Evolutionary conservation across 2,113 vertebrate genomes (phyloP).

Genomic region (Osmerus eperlanus): DNA sequence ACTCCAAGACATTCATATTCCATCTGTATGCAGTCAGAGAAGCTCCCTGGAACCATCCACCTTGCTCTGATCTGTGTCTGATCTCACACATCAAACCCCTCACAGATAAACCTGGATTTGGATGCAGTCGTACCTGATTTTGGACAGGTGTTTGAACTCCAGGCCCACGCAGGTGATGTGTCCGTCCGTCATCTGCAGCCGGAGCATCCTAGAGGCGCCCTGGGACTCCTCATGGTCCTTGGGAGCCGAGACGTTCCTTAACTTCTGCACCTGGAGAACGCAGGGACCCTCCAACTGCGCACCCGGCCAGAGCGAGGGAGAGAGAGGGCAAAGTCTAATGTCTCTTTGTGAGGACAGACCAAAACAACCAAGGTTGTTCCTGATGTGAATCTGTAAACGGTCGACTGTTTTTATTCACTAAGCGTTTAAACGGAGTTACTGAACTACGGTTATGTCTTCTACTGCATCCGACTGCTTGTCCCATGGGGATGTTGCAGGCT

Average conservation of each 20-base stretch:
- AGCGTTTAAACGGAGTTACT: too few species aligned
- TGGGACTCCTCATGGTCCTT: constrained; percentile 96
- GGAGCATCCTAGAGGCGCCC: constrained; percentile 90
- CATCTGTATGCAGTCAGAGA: too few species aligned
- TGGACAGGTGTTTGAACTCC: constrained; percentile 87
- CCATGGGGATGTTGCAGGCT: too few species aligned
- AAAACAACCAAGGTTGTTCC: too few species aligned
- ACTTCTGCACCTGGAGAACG: constrained; percentile 95
- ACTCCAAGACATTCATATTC: too few species aligned
- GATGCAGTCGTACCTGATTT: constrained; percentile 82
- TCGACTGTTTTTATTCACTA: too few species aligned
- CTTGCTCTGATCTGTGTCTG: background rate
- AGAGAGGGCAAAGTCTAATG: too few species aligned
- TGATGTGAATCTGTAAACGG: too few species aligned
- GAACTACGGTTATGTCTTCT: too few species aligned
- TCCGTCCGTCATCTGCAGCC: constrained; percentile 96
- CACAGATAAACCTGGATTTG: background rate
- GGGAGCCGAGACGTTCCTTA: constrained; percentile 89
- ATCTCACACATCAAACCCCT: constrained; percentile 2
- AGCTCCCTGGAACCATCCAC: too few species aligned
- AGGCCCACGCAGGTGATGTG: constrained; percentile 87
- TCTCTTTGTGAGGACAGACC: too few species aligned
- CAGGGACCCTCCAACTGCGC: constrained; percentile 90
- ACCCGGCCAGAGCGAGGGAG: constrained; percentile 8
- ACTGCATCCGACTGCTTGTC: too few species aligned